These are phyloP conservation scores for Neodontobutis hainanensis DNA, from an alignment of 2,113 vertebrate genomes.

Conservation along the genomic window DNA sequence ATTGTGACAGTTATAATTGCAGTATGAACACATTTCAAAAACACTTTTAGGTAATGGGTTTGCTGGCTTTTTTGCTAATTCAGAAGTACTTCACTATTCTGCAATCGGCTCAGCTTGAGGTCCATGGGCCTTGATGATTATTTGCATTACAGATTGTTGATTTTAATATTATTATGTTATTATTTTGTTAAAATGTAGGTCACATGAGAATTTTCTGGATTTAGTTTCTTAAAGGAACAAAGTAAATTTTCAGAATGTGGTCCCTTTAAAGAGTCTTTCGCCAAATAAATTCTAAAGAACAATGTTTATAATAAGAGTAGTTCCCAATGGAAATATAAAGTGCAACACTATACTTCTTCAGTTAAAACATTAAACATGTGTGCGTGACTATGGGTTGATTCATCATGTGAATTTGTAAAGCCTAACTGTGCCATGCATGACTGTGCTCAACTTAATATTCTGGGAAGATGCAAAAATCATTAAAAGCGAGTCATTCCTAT, in stretches of 20 bases:
- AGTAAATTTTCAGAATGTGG: too few species aligned
- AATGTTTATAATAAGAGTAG: too few species aligned
- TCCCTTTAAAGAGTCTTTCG: too few species aligned
- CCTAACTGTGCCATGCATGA: conserved; percentile 13
- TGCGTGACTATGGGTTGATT: neutral
- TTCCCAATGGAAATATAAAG: too few species aligned
- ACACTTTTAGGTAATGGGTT: neutral
- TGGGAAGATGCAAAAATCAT: conserved; percentile 55
- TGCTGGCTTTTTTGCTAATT: neutral
- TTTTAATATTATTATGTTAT: too few species aligned
- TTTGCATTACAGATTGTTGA: too few species aligned
- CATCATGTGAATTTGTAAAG: conserved; percentile 18
- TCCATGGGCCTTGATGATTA: too few species aligned
- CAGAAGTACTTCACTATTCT: neutral
- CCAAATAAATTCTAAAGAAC: too few species aligned
- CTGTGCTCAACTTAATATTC: conserved; percentile 43
- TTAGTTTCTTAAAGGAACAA: too few species aligned
- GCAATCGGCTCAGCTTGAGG: too few species aligned
- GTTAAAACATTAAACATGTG: neutral
- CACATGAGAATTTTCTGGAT: too few species aligned
- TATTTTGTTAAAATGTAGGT: too few species aligned
- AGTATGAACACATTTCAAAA: neutral
- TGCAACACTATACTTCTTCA: conserved; percentile 2
- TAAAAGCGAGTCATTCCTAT: conserved; percentile 52
- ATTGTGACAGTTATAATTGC: neutral